Base-by-base conservation (phyloP, 2,888 invertebrate species). In the Beris chalybata region DNA sequence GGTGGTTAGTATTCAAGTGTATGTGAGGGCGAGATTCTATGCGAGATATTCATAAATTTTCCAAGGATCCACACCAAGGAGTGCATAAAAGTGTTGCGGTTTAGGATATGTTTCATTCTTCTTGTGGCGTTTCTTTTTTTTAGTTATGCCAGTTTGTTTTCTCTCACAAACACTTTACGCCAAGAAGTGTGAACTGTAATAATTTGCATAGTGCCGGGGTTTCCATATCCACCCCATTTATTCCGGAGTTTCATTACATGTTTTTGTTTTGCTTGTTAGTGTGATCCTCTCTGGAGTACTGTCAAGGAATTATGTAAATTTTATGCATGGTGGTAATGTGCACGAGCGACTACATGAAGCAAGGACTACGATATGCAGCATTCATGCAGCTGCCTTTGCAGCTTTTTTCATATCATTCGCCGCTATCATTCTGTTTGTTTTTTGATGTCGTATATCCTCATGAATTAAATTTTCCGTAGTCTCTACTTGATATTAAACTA, bases 251-350 rank as follows among this genome's bases (percentile, higher is more conserved):
- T 59, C 58, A 59, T 59, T 59, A 59, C 32, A 30, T 29, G 45
- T 48, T 59, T 59, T 59, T 59, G 58, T 31, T 45, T 30, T 59
- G 58, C 48, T 48, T 59, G 48, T 48, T 48, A 48, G 48, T 31
- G n/a, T 47, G 47, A 48, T 48, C 44, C 47, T 29, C n/a, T 30
- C 47, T 32, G n/a, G 31, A 31, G 58, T 31, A 22, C 43, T 59
- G 58, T 22, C 58, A 59, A 31, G 31, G 48, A 44, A 59, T 59
- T 59, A 59, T 59, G 58, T 48, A 59, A 59, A 59, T 59, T 59
- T 59, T 59, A 59, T 59, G 47, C 58, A 59, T 47, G n/a, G 11
- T 59, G 29, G 54, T 31, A 13, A 54, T 54, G 54, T 54, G 15
- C 29, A 29, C 13, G 22, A 52, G 15, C 52, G 22, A 4, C 22